phyloP scores from a whole-genome alignment of 2,113 vertebrate species.

The Aptenodytes patagonicus region DNA sequence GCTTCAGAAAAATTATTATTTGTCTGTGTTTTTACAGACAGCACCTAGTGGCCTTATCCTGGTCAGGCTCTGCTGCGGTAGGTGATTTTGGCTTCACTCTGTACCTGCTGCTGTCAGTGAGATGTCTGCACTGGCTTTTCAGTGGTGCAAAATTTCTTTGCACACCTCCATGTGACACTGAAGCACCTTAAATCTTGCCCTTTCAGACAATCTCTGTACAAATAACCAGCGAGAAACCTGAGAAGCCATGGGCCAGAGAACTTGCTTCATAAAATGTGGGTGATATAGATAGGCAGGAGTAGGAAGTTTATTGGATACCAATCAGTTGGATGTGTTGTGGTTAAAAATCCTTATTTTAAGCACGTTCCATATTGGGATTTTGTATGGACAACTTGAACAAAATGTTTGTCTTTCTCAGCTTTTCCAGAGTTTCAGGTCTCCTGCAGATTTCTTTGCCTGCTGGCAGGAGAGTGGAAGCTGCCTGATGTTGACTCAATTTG shows the following conservation, averaged over 20 bases:
- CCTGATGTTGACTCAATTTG: background rate
- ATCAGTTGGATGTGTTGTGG: background rate
- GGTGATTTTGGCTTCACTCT: background rate
- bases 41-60: background rate
- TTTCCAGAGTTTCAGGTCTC: background rate
- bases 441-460: background rate
- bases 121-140: background rate
- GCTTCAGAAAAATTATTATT: background rate
- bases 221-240: background rate
- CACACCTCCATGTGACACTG: background rate
- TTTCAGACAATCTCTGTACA: background rate
- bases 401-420: background rate
- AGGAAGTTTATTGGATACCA: background rate
- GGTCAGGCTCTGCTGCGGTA: background rate
- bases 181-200: background rate
- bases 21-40: background rate
- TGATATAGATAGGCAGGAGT: background rate
- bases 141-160: background rate
- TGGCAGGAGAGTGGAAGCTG: background rate
- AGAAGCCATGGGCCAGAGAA: background rate
- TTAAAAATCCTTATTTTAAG: background rate
- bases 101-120: background rate
- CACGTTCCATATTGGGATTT: background rate
- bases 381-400: background rate
- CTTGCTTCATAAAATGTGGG: background rate